These are phyloP conservation scores for Hippoglossus hippoglossus DNA, from an alignment of 2,797 vertebrate species.

Conservation along the genomic window DNA sequence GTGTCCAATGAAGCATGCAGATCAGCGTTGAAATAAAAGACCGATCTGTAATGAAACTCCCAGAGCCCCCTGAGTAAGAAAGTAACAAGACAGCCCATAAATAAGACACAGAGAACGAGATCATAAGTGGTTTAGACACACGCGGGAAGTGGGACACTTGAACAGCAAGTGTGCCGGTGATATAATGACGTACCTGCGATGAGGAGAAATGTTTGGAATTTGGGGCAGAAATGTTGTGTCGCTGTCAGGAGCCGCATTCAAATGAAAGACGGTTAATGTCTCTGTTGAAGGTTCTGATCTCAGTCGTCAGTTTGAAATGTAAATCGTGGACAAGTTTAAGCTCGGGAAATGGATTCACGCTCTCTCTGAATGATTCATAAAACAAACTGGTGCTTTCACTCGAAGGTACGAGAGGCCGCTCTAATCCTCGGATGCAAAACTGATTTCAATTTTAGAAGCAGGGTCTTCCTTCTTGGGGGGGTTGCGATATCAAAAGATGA, in stretches of 20 bases:
- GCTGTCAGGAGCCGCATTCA: slow-evolving; percentile 51
- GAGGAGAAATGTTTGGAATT: slow-evolving; percentile 36
- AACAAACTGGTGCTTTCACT: slow-evolving; percentile 47
- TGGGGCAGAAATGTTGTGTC: slow-evolving; percentile 43
- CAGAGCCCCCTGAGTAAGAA: slow-evolving; percentile 52
- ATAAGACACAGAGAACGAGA: slow-evolving; percentile 68
- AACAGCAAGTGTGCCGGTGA: slow-evolving; percentile 40
- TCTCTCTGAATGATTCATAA: slow-evolving; percentile 59
- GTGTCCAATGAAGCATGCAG: slow-evolving; percentile 68
- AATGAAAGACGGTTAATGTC: slow-evolving; percentile 31
- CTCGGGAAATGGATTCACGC: slow-evolving; percentile 12
- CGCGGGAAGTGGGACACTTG: slow-evolving; percentile 45
- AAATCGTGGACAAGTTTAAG: slow-evolving; percentile 42
- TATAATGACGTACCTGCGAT: slow-evolving; percentile 2
- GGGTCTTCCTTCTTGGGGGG: slow-evolving; percentile 20
- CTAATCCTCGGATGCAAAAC: slow-evolving; percentile 35
- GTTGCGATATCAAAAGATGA: slow-evolving; percentile 52
- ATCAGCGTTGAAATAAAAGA: slow-evolving; percentile 72
- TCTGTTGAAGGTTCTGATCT: slow-evolving; percentile 41
- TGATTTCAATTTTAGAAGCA: slow-evolving; percentile 33
- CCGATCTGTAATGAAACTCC: slow-evolving; percentile 71
- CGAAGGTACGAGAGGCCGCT: slow-evolving; percentile 28
- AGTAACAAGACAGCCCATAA: slow-evolving; percentile 67
- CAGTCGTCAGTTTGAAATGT: slow-evolving; percentile 50
- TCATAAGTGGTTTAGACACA: slow-evolving; percentile 38